Evolutionary conservation across 2,888 invertebrate genomes (phyloP).

Genomic region (Cistogaster globosa): DNA sequence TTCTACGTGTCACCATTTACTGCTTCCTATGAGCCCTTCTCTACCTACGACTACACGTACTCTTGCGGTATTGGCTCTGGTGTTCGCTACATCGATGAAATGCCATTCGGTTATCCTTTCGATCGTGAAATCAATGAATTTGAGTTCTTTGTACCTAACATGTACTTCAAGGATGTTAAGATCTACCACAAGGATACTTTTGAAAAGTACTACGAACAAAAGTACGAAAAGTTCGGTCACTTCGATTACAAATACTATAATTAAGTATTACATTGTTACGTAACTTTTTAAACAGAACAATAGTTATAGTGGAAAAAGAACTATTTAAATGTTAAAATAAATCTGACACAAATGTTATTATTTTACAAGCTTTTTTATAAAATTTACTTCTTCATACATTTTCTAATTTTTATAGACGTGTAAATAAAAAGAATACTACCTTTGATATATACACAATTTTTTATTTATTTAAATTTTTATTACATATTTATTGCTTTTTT

Average conservation of each 20-base stretch:
- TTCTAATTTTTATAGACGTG: too few relatives aligned
- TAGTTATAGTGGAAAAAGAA: too few relatives aligned
- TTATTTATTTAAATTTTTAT: too few relatives aligned
- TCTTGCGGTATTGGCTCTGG: constrained; percentile 84
- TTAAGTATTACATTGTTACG: background rate
- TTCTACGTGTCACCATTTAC: constrained; percentile 84
- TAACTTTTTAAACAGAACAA: too few relatives aligned
- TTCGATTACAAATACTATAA: constrained; percentile 59
- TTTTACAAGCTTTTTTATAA: too few relatives aligned
- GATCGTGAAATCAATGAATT: constrained; percentile 86
- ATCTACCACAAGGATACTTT: constrained; percentile 86
- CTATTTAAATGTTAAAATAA: too few relatives aligned
- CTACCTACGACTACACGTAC: constrained; percentile 82
- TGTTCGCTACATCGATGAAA: constrained; percentile 84
- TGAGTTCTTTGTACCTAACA: constrained; percentile 87
- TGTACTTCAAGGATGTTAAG: constrained; percentile 86
- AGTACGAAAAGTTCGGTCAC: constrained; percentile 73
- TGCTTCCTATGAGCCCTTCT: constrained; percentile 76
- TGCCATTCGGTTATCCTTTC: constrained; percentile 88
- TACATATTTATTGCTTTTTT: too few relatives aligned
- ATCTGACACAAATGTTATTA: too few relatives aligned
- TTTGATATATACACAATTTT: too few relatives aligned
- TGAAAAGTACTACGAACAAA: constrained; percentile 76
- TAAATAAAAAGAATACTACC: too few relatives aligned
- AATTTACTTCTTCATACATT: too few relatives aligned